Evolutionary conservation across 1,140 invertebrate genomes (phyloP).

Genomic region (Bombyx mori): ASM3026992v2 NC_085125.1:2508501-2509000

Average conservation of each 20-base stretch:
- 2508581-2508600: slow-evolving; percentile 67
- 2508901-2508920: too few species aligned
- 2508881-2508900: slow-evolving; percentile 10
- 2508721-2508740: slow-evolving; percentile 28
- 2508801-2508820: slow-evolving; percentile 68
- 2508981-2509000: too few species aligned
- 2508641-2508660: slow-evolving; percentile 67
- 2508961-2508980: too few species aligned
- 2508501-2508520: too few species aligned
- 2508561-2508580: slow-evolving; percentile 52
- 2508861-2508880: slow-evolving; percentile 52
- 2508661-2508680: slow-evolving; percentile 45
- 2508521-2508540: neutral
- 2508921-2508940: too few species aligned
- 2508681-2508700: slow-evolving; percentile 58
- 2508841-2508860: slow-evolving; percentile 52
- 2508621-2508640: slow-evolving; percentile 68
- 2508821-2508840: slow-evolving; percentile 61
- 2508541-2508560: slow-evolving; percentile 15
- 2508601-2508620: slow-evolving; percentile 69
- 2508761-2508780: slow-evolving; percentile 69
- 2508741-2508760: slow-evolving; percentile 46
- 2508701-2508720: slow-evolving; percentile 56
- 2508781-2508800: slow-evolving; percentile 70
- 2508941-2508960: too few species aligned